Evolutionary conservation across 2,888 invertebrate species (phyloP), one percentile per base, ranked within the genome.

Genomic region (Gisinianus flammeolus): DNA sequence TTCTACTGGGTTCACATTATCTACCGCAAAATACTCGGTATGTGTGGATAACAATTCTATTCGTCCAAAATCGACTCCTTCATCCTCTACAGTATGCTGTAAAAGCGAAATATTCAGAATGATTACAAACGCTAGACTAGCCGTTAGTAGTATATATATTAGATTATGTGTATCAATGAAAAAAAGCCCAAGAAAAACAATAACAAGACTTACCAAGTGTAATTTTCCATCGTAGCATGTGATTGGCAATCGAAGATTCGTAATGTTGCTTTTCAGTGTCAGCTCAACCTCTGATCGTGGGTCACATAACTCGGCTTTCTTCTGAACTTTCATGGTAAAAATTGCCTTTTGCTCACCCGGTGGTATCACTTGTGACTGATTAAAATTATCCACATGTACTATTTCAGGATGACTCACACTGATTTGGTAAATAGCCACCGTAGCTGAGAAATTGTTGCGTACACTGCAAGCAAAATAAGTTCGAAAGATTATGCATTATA

Each of bases 1-100:
- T 84, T 90, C 89, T 35, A 93, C 91, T 16, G 94, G 93, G 87
- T 94, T 94, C 81, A 90, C 90, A 87, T 94, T 94, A 83, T 91
- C 88, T 52, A 94, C 86, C 35, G 92, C 90, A 87, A 94, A 92
- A 85, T 90, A 88, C 84, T 94, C 91, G 84, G 91, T 91, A 85
- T 92, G 91, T 84, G 91, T 90, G 75, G 89, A 88, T 71, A 91
- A 90, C 85, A 90, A 89, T 83, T 91, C 90, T 80, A 93, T 88
- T 78, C 91, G 62, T 62, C 93, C 93, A 86, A 93, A 89, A 85
- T 91, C 90, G 86, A 92, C 87, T 56, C 86, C 86, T 5, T 79
- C 79, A 31, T 80, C 77, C 62, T 84, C 84, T 28, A 81, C 73
- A 0, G 83, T 79, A 66, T 84, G 80, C 82, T 83, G 62, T 28